Base-by-base conservation (phyloP, 2,113 vertebrate species). In the Trogon surrucura region DNA sequence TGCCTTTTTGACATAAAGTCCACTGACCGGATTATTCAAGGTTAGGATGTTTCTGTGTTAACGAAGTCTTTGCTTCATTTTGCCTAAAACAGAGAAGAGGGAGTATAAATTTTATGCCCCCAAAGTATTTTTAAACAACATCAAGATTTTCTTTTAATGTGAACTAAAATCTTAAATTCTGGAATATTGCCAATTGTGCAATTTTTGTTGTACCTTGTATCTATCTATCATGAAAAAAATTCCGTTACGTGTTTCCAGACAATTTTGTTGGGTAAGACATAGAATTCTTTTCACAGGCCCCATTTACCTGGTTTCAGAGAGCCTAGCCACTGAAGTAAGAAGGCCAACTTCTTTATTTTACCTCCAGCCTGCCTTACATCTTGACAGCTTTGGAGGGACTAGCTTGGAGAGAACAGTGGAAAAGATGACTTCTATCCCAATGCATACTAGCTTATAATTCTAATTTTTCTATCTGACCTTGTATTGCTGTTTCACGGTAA, bases 1-100 rank as follows among this genome's bases (percentile, higher is more conserved):
- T 89, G 69, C 54, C 25, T 89, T 83, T 92, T 53, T 73, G 54
- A 57, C 14, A 45, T 77, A 6, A 91, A 77, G n/a, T 73, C 17
- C 53, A 54, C 41, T 85, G 78, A 95, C 74, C 74, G 74, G 61
- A 44, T 93, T 91, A 56, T 81, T 94, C 74, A 79, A 67, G 74
- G 48, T 85, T 75, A 88, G 21, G 48, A 69, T 75, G 22, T 88
- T 93, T 85, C 57, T 88, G 0, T 88, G 57, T 60, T 88, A 88
- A 82, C 48, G 32, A 79, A 79, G 15, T 64, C 34, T 60, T 56
- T 70, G 36, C 41, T 89, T 93, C 16, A 36, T 85, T 94, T 87
- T 80, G 44, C 7, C 15, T 88, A 47, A 88, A 56, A 17, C 1
- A 9, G 56, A 80, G 29, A 61, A 89, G 81, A 65, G 57, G 2